These are phyloP conservation scores for Plectrocnemia conspersa DNA, from an alignment of 1,140 invertebrate species.

Conservation along the genomic window DNA sequence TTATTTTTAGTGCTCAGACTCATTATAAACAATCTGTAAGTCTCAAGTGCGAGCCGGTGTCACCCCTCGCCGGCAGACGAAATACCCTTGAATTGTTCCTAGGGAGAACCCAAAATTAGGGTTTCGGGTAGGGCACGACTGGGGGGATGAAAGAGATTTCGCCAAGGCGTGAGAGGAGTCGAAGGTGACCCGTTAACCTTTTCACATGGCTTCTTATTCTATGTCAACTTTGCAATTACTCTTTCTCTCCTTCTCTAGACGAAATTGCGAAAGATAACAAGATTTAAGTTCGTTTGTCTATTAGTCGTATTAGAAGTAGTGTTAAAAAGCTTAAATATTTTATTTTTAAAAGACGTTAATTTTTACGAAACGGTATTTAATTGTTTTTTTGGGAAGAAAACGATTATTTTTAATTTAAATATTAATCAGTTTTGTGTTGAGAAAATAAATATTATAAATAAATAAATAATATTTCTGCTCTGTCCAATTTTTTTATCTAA, in stretches of 20 bases:
- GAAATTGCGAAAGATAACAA: neutral
- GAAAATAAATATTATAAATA: no score
- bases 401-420: no score
- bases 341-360: no score
- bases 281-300: neutral
- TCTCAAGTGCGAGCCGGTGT: neutral
- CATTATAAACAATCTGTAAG: slow-evolving; percentile 7
- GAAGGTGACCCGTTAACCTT: slow-evolving; percentile 17
- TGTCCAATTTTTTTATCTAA: no score
- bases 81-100: slow-evolving; percentile 15
- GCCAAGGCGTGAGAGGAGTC: slow-evolving; percentile 12
- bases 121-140: neutral
- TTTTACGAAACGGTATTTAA: no score
- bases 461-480: no score
- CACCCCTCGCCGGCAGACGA: slow-evolving; percentile 5
- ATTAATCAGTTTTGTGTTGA: no score
- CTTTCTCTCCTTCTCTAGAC: neutral
- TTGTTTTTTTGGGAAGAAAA: no score
- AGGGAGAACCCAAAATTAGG: neutral
- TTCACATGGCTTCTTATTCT: neutral
- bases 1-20: slow-evolving; percentile 13
- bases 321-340: no score
- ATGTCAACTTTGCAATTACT: neutral
- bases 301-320: no score
- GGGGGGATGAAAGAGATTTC: slow-evolving; percentile 9